Conservation (phyloP, 2,888 invertebrate genomes). For the Caenorhabditis sp. region DNA sequence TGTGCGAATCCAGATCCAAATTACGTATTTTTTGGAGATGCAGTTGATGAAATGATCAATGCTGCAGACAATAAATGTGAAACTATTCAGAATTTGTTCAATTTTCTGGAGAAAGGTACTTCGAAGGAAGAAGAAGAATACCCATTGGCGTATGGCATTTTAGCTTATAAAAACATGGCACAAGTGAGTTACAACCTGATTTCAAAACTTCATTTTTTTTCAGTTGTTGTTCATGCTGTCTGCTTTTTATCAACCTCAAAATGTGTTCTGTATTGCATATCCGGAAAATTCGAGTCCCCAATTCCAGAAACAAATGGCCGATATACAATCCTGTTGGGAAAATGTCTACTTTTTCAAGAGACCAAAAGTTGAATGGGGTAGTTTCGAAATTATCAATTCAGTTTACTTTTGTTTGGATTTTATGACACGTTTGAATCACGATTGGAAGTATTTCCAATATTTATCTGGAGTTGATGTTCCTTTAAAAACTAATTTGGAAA, state of each 20-base stretch:
- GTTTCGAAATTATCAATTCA: conserved; percentile 48
- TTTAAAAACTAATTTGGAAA: conserved; percentile 48
- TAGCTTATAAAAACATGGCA: conserved; percentile 31
- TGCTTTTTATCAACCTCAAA: conserved; percentile 63
- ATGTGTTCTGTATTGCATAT: conserved; percentile 60
- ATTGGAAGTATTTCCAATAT: conserved; percentile 50
- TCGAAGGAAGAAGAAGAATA: conserved; percentile 36
- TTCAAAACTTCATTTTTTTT: conserved; percentile 8
- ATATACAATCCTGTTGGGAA: conserved; percentile 47
- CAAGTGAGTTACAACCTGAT: conserved; percentile 22
- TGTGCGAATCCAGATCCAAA: neutral
- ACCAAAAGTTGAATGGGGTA: conserved; percentile 42
- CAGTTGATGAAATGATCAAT: conserved; percentile 18
- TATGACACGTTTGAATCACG: conserved; percentile 24
- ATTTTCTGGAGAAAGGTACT: conserved; percentile 11
- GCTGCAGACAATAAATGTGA: conserved; percentile 24
- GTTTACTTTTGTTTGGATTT: conserved; percentile 38
- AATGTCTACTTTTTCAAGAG: conserved; percentile 60
- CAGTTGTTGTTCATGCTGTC: conserved; percentile 57
- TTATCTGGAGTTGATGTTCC: conserved; percentile 47
- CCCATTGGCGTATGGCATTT: conserved; percentile 42
- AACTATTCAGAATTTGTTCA: conserved; percentile 18
- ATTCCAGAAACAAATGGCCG: conserved; percentile 47
- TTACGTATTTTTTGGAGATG: neutral
- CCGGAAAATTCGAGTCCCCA: conserved; percentile 42